Evolutionary conservation across 2,113 vertebrate genomes (phyloP).

Genomic region (Solea senegalensis): DNA sequence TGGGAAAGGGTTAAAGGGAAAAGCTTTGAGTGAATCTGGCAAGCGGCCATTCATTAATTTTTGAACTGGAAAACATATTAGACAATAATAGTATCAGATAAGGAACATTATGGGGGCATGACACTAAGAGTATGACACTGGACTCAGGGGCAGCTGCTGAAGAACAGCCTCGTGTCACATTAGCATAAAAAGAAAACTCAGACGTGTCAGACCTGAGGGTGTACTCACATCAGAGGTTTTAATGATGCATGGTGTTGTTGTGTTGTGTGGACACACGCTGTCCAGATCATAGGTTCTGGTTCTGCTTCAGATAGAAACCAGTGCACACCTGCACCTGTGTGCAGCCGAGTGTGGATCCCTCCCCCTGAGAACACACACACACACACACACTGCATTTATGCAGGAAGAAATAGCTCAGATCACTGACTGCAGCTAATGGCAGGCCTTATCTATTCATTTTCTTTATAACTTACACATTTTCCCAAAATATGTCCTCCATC

Average conservation of each 20-base stretch:
- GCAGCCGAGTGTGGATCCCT: constrained; percentile 29
- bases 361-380: constrained; percentile 1
- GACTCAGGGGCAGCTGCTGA: not conserved
- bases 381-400: not conserved
- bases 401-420: no score
- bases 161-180: not conserved
- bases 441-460: no score
- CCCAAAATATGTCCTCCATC: no score
- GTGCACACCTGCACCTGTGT: constrained; percentile 25
- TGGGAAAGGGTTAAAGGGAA: not conserved
- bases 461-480: no score
- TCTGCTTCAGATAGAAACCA: constrained; percentile 21
- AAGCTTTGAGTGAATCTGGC: not conserved
- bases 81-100: not conserved
- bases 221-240: not conserved
- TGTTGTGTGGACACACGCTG: not conserved
- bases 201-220: not conserved
- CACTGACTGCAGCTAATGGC: no score
- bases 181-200: not conserved
- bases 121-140: not conserved
- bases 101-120: not conserved
- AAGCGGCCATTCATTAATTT: not conserved
- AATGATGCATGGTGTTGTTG: not conserved
- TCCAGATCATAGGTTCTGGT: constrained; percentile 11
- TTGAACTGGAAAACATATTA: not conserved